Conservation (phyloP, 2,797 vertebrate genomes). For the Arremon aurantiirostris region DNA sequence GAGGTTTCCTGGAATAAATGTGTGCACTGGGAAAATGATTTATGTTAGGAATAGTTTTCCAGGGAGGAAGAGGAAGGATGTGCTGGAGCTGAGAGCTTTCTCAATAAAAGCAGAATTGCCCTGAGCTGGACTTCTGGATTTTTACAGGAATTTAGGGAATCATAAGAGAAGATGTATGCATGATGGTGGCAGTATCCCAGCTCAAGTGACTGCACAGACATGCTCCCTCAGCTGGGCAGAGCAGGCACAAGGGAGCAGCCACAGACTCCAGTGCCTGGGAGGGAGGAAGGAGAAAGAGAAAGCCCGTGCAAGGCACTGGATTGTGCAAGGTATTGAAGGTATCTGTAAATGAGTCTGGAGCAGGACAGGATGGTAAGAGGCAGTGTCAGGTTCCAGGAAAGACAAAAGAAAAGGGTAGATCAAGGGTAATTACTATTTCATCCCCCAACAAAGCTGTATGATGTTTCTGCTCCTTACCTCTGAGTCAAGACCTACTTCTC, state of each 20-base stretch:
- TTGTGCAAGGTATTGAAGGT: neutral
- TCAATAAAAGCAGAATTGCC: neutral
- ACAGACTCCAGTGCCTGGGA: fast-evolving
- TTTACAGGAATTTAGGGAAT: neutral
- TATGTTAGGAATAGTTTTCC: neutral
- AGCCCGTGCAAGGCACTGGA: fast-evolving
- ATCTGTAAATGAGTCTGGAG: neutral
- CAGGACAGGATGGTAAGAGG: neutral
- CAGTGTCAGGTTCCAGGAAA: neutral
- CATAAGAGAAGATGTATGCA: fast-evolving
- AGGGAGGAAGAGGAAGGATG: neutral
- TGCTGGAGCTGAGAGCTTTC: neutral
- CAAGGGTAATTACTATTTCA: neutral
- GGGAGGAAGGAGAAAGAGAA: neutral
- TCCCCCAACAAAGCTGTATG: neutral
- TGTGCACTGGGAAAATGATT: neutral
- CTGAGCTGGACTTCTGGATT: neutral
- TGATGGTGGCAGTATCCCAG: neutral
- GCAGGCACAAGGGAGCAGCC: neutral
- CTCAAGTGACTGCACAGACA: neutral
- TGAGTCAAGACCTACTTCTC: neutral
- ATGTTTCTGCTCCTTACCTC: neutral
- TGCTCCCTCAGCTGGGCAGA: neutral
- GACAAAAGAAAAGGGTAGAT: neutral
- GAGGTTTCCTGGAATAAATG: neutral